A percentile compares a stretch with the other conserved stretches of the same genome.
These are phyloP conservation scores for Numenius arquata DNA, from an alignment of 2,113 vertebrate genomes.

Conservation along the genomic window DNA sequence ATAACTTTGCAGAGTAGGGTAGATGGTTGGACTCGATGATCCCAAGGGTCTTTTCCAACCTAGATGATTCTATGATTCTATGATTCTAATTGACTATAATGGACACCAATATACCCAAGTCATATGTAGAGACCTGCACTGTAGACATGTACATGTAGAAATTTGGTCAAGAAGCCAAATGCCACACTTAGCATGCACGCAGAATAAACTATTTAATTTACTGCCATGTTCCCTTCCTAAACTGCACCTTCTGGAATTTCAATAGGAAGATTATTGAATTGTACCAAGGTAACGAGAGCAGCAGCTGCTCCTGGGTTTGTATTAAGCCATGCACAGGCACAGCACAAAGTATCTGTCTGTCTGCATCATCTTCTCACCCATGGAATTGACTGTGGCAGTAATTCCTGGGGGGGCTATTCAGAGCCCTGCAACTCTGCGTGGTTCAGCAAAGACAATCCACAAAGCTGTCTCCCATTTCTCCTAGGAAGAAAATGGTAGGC, in stretches of 20 bases:
- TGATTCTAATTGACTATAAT: neutral
- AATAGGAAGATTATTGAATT: neutral
- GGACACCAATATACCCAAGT: neutral
- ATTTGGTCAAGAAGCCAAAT: neutral
- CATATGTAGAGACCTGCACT: neutral
- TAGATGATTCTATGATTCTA: too few species aligned
- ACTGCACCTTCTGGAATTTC: neutral
- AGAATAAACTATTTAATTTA: neutral
- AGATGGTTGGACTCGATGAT: too few species aligned
- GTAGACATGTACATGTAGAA: neutral
- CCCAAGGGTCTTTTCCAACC: too few species aligned
- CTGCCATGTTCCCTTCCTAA: neutral
- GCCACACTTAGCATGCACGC: neutral
- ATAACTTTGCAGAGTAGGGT: too few species aligned
- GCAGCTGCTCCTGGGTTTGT: neutral
- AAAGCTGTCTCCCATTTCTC: neutral
- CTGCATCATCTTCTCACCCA: neutral
- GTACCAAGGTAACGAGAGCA: neutral
- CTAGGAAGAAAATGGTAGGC: neutral
- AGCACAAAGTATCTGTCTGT: neutral
- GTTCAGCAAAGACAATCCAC: neutral
- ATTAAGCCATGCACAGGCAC: neutral
- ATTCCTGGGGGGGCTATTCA: neutral
- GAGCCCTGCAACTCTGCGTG: neutral
- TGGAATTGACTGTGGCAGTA: neutral